These are phyloP conservation scores for Bombus vancouverensis DNA, from an alignment of 1,140 invertebrate species.

Conservation along the genomic window DNA sequence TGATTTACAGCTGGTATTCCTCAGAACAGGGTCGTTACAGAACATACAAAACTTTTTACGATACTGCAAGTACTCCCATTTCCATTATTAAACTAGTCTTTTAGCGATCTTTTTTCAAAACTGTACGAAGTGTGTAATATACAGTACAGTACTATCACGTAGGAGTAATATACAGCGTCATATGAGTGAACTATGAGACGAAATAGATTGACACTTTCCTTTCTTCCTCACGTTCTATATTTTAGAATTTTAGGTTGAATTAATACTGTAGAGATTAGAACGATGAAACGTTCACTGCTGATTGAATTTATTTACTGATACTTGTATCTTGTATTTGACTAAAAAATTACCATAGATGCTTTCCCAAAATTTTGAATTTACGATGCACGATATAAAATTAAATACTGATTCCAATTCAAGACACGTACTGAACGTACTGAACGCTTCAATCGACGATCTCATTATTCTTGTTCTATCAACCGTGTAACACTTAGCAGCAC, in stretches of 20 bases:
- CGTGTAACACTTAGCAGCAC: not conserved
- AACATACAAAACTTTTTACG: not conserved
- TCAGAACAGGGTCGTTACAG: not conserved
- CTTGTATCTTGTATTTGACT: too few species aligned
- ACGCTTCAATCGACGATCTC: not conserved
- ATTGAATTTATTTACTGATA: not conserved
- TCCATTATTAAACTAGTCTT: not conserved
- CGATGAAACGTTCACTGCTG: not conserved
- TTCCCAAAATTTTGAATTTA: not conserved
- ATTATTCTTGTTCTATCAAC: not conserved
- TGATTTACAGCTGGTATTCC: not conserved
- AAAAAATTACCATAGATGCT: too few species aligned
- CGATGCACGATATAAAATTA: not conserved
- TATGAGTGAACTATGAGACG: too few species aligned
- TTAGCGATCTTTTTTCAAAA: not conserved
- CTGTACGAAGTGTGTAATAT: too few species aligned
- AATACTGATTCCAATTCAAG: not conserved
- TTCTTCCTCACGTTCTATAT: not conserved
- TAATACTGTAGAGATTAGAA: not conserved
- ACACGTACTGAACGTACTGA: too few species aligned
- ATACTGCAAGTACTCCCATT: not conserved
- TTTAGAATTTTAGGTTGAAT: not conserved
- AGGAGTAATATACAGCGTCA: too few species aligned
- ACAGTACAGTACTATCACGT: too few species aligned
- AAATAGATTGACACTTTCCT: too few species aligned